These are phyloP conservation scores for Rhynchonycteris naso DNA, from an alignment of 2,797 vertebrate species.

Conservation along the genomic window DNA sequence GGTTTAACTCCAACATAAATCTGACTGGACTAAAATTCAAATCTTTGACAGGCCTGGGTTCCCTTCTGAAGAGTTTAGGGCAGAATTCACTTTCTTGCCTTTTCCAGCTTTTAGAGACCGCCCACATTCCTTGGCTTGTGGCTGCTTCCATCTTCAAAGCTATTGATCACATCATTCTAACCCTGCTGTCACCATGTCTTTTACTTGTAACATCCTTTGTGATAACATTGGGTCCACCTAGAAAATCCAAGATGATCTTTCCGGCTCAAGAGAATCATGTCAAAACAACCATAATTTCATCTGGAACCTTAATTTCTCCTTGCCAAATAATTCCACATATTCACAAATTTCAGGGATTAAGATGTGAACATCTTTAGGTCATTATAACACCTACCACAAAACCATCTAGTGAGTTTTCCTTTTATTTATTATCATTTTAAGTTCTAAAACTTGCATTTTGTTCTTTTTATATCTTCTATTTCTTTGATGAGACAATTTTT, in stretches of 20 bases:
- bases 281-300: neutral
- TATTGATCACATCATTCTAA: neutral
- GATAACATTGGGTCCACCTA: neutral
- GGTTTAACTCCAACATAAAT: neutral
- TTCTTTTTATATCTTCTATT: neutral
- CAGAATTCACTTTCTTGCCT: neutral
- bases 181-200: neutral
- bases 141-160: neutral
- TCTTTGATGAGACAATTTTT: constrained; percentile 44
- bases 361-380: neutral
- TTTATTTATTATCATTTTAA: constrained; percentile 1
- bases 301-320: neutral
- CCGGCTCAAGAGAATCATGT: neutral
- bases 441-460: constrained; percentile 10
- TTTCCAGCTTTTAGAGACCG: neutral
- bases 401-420: neutral
- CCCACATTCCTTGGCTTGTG: neutral
- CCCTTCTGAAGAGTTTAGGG: neutral
- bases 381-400: neutral
- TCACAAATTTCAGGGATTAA: neutral
- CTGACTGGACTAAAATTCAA: neutral
- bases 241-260: neutral
- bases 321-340: neutral
- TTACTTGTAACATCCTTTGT: neutral
- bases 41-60: neutral